A percentile compares a stretch with the other conserved stretches of the same genome.
These are phyloP conservation scores for Leucopternis melanops DNA, from an alignment of 2,113 vertebrate genomes.

Conservation along the genomic window DNA sequence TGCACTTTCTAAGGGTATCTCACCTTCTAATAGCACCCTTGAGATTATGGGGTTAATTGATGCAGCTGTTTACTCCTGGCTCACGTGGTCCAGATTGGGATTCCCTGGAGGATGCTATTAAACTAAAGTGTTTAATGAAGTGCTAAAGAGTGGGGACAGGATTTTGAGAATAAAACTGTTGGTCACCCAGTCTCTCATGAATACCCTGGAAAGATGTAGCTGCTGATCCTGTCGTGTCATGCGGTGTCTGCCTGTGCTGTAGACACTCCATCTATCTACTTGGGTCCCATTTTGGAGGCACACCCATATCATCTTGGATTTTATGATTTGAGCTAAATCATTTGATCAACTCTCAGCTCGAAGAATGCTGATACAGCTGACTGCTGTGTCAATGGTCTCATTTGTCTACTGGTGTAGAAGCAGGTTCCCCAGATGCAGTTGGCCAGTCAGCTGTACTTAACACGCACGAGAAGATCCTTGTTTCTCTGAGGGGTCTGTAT, in stretches of 20 bases:
- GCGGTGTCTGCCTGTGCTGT: accelerated
- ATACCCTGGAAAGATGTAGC: not conserved
- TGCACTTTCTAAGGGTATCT: constrained; percentile 84
- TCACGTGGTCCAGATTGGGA: constrained; percentile 75
- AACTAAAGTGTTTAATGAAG: constrained; percentile 87
- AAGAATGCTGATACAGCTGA: not conserved
- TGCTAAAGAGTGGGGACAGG: constrained; percentile 85
- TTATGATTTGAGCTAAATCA: not conserved
- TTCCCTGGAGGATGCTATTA: constrained; percentile 86
- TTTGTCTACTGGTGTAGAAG: not conserved
- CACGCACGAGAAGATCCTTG: not conserved
- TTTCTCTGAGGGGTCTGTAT: not conserved
- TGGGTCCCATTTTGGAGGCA: not conserved
- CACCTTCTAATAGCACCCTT: constrained; percentile 79
- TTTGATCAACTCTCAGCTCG: not conserved
- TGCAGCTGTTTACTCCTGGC: constrained; percentile 88
- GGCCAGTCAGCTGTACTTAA: not conserved
- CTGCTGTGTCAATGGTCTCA: not conserved
- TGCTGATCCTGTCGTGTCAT: not conserved
- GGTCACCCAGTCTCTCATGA: not conserved
- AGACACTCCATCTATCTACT: not conserved
- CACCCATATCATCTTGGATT: not conserved
- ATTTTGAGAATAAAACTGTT: not conserved
- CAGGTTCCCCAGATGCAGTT: not conserved
- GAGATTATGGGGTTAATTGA: constrained; percentile 86